Conservation (phyloP, 2,797 vertebrate genomes). For the Mormyrops boulengeri region DNA sequence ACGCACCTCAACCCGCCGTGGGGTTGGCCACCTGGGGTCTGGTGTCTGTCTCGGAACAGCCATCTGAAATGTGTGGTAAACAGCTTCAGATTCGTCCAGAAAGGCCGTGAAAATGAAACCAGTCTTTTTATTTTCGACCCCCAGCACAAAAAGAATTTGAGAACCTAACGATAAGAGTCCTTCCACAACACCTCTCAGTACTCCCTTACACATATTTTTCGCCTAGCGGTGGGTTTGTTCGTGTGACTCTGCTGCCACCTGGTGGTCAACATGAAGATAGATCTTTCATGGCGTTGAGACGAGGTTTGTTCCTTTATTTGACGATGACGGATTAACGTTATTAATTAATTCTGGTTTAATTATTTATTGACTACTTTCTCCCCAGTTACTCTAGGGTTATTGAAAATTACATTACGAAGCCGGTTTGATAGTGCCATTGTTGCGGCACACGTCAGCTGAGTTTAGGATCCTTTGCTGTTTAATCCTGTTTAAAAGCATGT, state of each 20-base stretch:
- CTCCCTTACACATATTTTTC: not conserved
- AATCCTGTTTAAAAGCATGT: not conserved
- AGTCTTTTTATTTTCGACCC: not conserved
- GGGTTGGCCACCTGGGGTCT: not conserved
- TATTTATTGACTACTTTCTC: conserved; percentile 61
- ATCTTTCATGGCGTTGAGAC: conserved; percentile 29
- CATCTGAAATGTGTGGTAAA: not conserved
- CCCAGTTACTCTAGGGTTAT: conserved; percentile 63
- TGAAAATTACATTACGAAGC: conserved; percentile 60
- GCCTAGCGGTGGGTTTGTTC: not conserved
- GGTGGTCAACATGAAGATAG: conserved; percentile 31
- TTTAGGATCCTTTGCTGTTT: conserved; percentile 9
- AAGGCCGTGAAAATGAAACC: not conserved
- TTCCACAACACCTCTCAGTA: conserved; percentile 51
- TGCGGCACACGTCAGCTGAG: conserved; percentile 41
- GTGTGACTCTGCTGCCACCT: conserved; percentile 53
- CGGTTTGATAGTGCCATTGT: conserved; percentile 47
- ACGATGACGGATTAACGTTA: conserved; percentile 42
- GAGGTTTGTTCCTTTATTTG: conserved; percentile 50
- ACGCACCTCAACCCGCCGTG: too few species aligned
- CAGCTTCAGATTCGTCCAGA: not conserved
- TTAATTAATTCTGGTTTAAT: conserved; percentile 65
- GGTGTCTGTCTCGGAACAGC: not conserved
- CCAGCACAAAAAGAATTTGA: conserved; percentile 39
- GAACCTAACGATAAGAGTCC: conserved; percentile 50